These are phyloP conservation scores for Mesorhabditis belari DNA, from an alignment of 2,888 invertebrate species.

Conservation along the genomic window DNA sequence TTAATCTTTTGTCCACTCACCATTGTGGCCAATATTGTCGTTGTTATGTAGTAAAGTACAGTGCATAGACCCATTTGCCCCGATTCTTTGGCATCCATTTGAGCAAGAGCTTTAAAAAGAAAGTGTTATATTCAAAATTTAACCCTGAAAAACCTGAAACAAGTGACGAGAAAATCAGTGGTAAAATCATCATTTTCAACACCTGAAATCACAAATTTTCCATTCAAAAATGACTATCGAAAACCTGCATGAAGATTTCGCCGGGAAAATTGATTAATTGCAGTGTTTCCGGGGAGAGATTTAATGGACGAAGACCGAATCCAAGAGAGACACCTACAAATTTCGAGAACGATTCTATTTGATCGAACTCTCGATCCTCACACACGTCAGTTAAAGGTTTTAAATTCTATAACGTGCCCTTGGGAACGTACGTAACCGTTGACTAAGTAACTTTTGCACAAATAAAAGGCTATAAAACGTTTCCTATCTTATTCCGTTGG, in stretches of 20 bases:
- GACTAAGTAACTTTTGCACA: too few relatives aligned
- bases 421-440: too few relatives aligned
- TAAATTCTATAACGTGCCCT: too few relatives aligned
- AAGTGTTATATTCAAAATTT: too few relatives aligned
- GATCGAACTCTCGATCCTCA: too few relatives aligned
- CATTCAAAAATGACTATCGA: too few relatives aligned
- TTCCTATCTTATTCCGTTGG: too few relatives aligned
- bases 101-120: slow-evolving; percentile 45
- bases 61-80: slow-evolving; percentile 63
- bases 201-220: too few relatives aligned
- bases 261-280: slow-evolving; percentile 77
- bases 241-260: slow-evolving; percentile 81
- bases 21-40: slow-evolving; percentile 64
- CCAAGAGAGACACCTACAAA: slow-evolving; percentile 55
- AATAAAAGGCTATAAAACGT: too few relatives aligned
- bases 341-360: too few relatives aligned
- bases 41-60: slow-evolving; percentile 63
- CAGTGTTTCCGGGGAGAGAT: slow-evolving; percentile 60
- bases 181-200: slow-evolving; percentile 79
- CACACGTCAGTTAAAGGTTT: too few relatives aligned
- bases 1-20: slow-evolving; percentile 48
- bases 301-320: slow-evolving; percentile 57
- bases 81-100: slow-evolving; percentile 50
- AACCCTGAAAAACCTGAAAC: slow-evolving; percentile 62
- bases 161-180: slow-evolving; percentile 78